Conservation (phyloP, 2,888 invertebrate genomes). For the Thyatira batis region DNA sequence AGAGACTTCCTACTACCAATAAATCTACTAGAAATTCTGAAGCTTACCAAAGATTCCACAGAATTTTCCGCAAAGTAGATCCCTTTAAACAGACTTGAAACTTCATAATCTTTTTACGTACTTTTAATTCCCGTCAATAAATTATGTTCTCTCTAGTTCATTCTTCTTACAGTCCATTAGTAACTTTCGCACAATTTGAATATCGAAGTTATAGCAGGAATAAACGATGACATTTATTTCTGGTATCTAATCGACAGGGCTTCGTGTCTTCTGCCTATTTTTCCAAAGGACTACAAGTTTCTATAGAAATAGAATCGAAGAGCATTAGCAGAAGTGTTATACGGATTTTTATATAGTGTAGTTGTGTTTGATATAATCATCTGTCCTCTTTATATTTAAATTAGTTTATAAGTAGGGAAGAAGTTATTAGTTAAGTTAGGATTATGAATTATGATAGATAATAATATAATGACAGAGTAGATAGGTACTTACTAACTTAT, state of each 20-base stretch:
- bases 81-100: neutral
- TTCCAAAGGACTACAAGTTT: slow-evolving; percentile 19
- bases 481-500: no score
- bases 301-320: slow-evolving; percentile 5
- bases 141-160: slow-evolving; percentile 2
- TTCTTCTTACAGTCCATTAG: neutral
- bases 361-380: neutral
- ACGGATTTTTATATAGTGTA: no score
- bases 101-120: slow-evolving; percentile 2
- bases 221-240: slow-evolving; percentile 41
- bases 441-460: no score
- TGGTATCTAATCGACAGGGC: slow-evolving; percentile 37
- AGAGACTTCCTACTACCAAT: neutral
- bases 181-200: neutral
- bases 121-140: slow-evolving; percentile 5
- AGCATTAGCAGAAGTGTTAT: slow-evolving; percentile 7
- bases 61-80: neutral
- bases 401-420: no score
- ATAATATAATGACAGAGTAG: no score
- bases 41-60: neutral
- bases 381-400: no score
- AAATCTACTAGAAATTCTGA: neutral
- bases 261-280: slow-evolving; percentile 38
- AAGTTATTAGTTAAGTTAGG: no score
- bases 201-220: slow-evolving; percentile 18